Evolutionary conservation across 2,797 vertebrate species (phyloP), one percentile per base, ranked within the genome.

Genomic region (Limosa lapponica): DNA sequence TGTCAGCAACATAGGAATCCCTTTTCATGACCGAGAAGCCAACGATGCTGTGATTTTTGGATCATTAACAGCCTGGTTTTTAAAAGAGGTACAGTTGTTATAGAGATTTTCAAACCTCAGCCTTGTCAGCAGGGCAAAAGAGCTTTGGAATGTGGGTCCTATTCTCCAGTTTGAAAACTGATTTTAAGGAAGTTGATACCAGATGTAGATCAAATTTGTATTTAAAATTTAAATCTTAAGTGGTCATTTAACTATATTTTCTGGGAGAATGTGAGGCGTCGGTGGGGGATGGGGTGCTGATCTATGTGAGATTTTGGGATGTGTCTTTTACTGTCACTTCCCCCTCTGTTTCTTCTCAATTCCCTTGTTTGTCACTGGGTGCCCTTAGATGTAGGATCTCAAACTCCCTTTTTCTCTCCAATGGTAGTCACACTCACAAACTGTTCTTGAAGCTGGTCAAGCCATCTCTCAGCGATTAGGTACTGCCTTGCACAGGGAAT

Each of bases 11-110:
- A 98, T 99, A 13, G 99, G 99, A 30, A 98, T 99, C 70, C 99
- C 99, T 10, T 98, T 95, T 95, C 95, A 99, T 1, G 99, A 99
- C 97, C 96, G 98, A 46, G 99, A 99, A 98, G 99, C 99, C 92
- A 99, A 99, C 0, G 99, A 99, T 90, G 98, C 99, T 4, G 98
- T 99, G 55, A 98, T 99, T 92, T 98, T 99, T 87, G 99, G 99
- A 84, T 99, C 99, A 0, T 93, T 99, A 91, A 98, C 99, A 8
- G 98, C 99, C 73, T 99, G 99, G 98, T 99, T 99, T 98, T 98
- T 99, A 94, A 99, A 99, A 98, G 99, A 99, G 99, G 99, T 99
- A 97, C 13, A 10, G n/a, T 66, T 85, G 89, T 78, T 61, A 58
- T 48, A 79, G 44, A 82, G 7, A 11, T 91, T 87, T 95, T 79